phyloP scores from a whole-genome alignment of 1,140 invertebrate species.

The Thaumatotibia leucotreta region DNA sequence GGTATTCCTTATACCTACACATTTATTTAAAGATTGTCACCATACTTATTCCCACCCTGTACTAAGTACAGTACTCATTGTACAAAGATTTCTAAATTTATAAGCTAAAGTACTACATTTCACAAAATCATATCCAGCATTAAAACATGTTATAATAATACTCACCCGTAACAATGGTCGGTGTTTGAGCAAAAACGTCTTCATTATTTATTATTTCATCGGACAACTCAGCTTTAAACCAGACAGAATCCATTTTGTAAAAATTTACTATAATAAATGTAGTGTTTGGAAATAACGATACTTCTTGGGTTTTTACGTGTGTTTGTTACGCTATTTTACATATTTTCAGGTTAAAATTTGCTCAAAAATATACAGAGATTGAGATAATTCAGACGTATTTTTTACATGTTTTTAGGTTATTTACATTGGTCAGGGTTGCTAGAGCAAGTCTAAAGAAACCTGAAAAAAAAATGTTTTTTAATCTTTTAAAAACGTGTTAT shows the following conservation, averaged over 20 bases:
- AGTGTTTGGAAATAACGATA: background rate
- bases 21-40: no score
- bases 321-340: background rate
- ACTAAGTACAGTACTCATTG: no score
- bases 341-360: background rate
- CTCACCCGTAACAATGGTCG: constrained; percentile 57
- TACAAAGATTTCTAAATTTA: no score
- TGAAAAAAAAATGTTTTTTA: constrained; percentile 6
- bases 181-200: constrained; percentile 50
- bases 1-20: no score
- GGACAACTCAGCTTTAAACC: constrained; percentile 53
- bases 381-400: background rate
- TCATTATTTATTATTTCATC: constrained; percentile 59
- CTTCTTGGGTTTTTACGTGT: background rate
- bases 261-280: background rate
- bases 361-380: background rate
- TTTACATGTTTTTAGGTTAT: background rate
- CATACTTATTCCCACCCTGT: no score
- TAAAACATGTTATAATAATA: background rate
- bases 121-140: background rate
- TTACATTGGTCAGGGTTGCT: background rate
- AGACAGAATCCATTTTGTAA: constrained; percentile 46
- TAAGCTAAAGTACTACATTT: background rate
- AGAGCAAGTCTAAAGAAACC: background rate
- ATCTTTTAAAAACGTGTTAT: no score